These are phyloP conservation scores for Ophthalmolycus amberensis DNA, from an alignment of 2,113 vertebrate genomes.

Conservation along the genomic window DNA sequence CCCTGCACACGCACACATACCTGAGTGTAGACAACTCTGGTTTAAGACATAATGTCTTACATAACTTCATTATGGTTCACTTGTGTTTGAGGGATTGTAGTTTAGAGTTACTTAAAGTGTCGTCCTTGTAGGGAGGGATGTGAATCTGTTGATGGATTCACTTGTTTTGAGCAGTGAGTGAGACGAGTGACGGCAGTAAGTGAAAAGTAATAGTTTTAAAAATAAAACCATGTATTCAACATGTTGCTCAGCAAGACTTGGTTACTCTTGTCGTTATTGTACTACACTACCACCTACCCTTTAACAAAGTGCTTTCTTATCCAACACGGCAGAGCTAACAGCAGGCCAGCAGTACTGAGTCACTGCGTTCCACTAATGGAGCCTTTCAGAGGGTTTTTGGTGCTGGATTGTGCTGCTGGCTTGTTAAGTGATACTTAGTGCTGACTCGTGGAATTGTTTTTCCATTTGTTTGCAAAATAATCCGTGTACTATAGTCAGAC, in stretches of 20 bases:
- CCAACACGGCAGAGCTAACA: conserved; percentile 23
- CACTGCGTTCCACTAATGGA: conserved; percentile 43
- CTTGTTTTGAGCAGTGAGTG: background rate
- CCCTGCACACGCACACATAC: background rate
- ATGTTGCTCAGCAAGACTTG: background rate
- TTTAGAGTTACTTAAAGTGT: background rate
- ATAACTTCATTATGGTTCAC: background rate
- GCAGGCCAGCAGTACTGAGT: conserved; percentile 53
- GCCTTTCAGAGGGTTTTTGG: conserved; percentile 40
- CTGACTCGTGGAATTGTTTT: conserved; percentile 64
- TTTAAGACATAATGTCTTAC: background rate
- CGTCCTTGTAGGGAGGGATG: background rate
- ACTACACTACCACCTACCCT: conserved; percentile 30
- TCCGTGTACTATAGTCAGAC: conserved; percentile 33
- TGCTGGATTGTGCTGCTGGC: conserved; percentile 44
- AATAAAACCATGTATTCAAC: background rate
- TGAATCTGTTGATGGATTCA: background rate
- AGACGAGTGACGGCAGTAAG: background rate
- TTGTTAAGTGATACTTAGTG: conserved; percentile 68
- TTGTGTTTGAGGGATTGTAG: background rate
- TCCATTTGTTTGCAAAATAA: conserved; percentile 65
- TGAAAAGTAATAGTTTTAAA: background rate
- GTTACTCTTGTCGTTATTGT: background rate
- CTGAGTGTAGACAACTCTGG: background rate
- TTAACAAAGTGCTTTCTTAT: conserved; percentile 35